These are phyloP conservation scores for Chaetodon trifascialis DNA, from an alignment of 2,113 vertebrate genomes.

Conservation along the genomic window DNA sequence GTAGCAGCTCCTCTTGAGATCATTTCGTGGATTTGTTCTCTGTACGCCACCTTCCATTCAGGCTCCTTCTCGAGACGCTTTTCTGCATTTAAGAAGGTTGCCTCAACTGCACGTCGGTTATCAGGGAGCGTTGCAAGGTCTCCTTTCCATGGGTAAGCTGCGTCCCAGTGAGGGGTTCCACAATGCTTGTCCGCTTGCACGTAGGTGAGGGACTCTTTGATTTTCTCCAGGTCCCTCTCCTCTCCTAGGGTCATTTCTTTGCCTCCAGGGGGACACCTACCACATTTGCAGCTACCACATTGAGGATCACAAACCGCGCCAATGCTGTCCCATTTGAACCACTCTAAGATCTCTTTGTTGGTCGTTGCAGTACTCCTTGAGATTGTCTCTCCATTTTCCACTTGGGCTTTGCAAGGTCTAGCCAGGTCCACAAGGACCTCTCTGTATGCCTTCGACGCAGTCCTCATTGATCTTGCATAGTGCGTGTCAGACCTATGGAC, in stretches of 20 bases:
- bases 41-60: neutral
- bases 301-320: neutral
- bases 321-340: neutral
- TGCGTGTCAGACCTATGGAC: neutral
- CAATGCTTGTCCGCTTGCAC: neutral
- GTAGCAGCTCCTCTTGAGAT: neutral
- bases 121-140: neutral
- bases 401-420: neutral
- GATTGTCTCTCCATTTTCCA: neutral
- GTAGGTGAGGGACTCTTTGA: neutral
- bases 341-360: neutral
- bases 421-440: neutral
- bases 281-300: neutral
- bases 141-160: neutral
- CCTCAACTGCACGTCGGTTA: neutral
- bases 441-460: neutral
- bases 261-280: neutral
- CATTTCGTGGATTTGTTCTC: neutral
- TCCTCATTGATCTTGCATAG: slow-evolving; percentile 12
- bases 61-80: neutral
- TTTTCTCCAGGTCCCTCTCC: neutral
- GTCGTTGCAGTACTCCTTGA: neutral
- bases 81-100: neutral
- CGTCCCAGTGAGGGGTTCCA: neutral
- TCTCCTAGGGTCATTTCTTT: neutral